Evolutionary conservation across 1,140 invertebrate genomes (phyloP), one percentile per base, ranked within the genome.

Genomic region (Samia ricini): DNA sequence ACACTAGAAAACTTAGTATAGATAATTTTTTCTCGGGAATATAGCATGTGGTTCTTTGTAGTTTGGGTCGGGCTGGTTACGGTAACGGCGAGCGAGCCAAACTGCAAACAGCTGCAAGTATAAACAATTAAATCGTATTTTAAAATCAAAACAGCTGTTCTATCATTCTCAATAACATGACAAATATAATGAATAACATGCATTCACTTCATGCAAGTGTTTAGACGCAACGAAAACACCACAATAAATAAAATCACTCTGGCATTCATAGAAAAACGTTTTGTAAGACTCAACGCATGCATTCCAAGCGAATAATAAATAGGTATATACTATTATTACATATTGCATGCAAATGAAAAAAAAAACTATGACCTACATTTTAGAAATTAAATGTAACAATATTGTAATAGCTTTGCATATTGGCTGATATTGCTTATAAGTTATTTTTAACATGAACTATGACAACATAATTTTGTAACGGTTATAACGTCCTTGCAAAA

Each of bases 1-100:
- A 8, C 3, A 19, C 18, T 36, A 26, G 4, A 15, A 48, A 59
- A 60, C 52, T 78, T 69, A 90, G 65, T 90, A 90, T 24, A 89
- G 67, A 63, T 94, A 94, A 83, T 93, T 92, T 79, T 93, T 91
- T 76, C 92, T 90, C 52, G 94, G 93, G 88, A 95, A 95, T 72
- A 95, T 90, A 67, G 94, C 93, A 73, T 94, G 93, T 56, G 93
- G 92, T 79, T 92, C 91, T 88, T 94, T 92, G 77, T 94, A 92
- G 69, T 92, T 89, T 59, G 94, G 94, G 91, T 95, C 93, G 49
- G 94, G 92, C 88, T 94, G 94, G 88, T 96, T 95, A 79, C 95
- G 92, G 81, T 95, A 96, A 71, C 92, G 92, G 83, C 93, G 92
- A 60, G 95, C 94, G 79, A 95, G 89, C 82, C 95, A 94, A 72